Conservation (phyloP, 2,888 invertebrate genomes). For the Lochmaea crataegi region DNA sequence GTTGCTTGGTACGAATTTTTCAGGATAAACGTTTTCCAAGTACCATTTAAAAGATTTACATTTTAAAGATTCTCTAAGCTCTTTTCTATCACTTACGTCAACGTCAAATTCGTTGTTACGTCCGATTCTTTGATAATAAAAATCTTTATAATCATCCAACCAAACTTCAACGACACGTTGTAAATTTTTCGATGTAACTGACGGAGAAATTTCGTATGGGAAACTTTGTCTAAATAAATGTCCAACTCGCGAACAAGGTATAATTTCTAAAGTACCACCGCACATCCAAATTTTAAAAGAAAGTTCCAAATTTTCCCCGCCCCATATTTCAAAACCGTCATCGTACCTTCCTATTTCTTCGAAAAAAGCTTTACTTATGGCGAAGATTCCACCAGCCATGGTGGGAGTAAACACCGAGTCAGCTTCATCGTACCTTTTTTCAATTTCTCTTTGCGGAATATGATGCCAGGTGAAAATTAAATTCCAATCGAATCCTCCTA, state of each 20-base stretch:
- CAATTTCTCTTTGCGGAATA: constrained; percentile 90
- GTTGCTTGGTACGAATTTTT: constrained; percentile 97
- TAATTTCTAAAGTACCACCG: constrained; percentile 95
- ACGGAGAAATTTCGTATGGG: constrained; percentile 78
- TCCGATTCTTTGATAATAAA: constrained; percentile 91
- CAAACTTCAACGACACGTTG: constrained; percentile 96
- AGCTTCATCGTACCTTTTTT: constrained; percentile 84
- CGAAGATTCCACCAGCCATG: constrained; percentile 98
- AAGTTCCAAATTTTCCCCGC: constrained; percentile 96
- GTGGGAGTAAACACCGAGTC: constrained; percentile 96
- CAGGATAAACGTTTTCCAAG: constrained; percentile 96
- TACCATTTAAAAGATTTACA: constrained; percentile 99
- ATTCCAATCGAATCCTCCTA: constrained; percentile 93
- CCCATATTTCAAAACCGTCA: constrained; percentile 99
- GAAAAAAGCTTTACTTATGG: constrained; percentile 94
- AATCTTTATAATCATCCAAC: constrained; percentile 96
- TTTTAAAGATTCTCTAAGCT: constrained; percentile 82
- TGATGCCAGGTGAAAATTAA: constrained; percentile 98
- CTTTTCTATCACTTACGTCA: constrained; percentile 85
- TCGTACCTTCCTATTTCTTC: constrained; percentile 96
- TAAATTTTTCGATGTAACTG: constrained; percentile 79
- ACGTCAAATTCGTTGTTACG: constrained; percentile 73
- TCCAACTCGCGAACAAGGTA: constrained; percentile 98
- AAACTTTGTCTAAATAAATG: constrained; percentile 96
- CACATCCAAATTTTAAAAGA: constrained; percentile 99